phyloP scores from a whole-genome alignment of 2,888 invertebrate genomes.

The Electrophaes corylata region DNA sequence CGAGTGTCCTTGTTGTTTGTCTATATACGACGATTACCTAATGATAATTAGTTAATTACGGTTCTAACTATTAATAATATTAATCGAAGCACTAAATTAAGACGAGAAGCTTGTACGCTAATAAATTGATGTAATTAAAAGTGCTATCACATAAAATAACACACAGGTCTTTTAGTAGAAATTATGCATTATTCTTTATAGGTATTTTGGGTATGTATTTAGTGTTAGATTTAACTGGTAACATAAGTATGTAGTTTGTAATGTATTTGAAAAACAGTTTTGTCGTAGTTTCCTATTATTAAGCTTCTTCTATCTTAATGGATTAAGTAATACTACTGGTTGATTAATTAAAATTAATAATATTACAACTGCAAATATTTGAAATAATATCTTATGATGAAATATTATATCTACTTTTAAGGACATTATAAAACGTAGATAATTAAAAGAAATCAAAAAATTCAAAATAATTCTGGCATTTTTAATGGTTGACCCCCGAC shows the following conservation, averaged over 20 bases:
- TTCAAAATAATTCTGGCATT: slow-evolving; percentile 82
- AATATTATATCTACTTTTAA: slow-evolving; percentile 84
- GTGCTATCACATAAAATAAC: slow-evolving; percentile 78
- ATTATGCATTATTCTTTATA: slow-evolving; percentile 84
- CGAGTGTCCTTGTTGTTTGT: slow-evolving; percentile 81
- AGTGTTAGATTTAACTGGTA: slow-evolving; percentile 84
- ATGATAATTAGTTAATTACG: slow-evolving; percentile 86
- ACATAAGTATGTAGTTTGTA: slow-evolving; percentile 83
- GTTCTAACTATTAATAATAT: slow-evolving; percentile 81
- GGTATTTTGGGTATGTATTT: slow-evolving; percentile 84
- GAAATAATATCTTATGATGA: slow-evolving; percentile 85
- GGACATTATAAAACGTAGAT: slow-evolving; percentile 85
- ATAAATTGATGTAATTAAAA: slow-evolving; percentile 76
- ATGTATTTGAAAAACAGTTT: slow-evolving; percentile 82
- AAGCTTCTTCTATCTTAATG: slow-evolving; percentile 85
- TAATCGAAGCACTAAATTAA: slow-evolving; percentile 80
- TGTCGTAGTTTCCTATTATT: slow-evolving; percentile 84
- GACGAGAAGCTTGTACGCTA: slow-evolving; percentile 80
- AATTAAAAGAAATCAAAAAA: slow-evolving; percentile 85
- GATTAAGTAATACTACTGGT: slow-evolving; percentile 84
- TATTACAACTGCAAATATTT: slow-evolving; percentile 85
- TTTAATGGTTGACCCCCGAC: slow-evolving; percentile 69
- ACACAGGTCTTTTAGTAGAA: slow-evolving; percentile 81
- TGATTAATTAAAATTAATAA: slow-evolving; percentile 81
- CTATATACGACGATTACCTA: slow-evolving; percentile 72